phyloP scores from a whole-genome alignment of 2,113 vertebrate species.

The Rhagologus leucostigma region DNA sequence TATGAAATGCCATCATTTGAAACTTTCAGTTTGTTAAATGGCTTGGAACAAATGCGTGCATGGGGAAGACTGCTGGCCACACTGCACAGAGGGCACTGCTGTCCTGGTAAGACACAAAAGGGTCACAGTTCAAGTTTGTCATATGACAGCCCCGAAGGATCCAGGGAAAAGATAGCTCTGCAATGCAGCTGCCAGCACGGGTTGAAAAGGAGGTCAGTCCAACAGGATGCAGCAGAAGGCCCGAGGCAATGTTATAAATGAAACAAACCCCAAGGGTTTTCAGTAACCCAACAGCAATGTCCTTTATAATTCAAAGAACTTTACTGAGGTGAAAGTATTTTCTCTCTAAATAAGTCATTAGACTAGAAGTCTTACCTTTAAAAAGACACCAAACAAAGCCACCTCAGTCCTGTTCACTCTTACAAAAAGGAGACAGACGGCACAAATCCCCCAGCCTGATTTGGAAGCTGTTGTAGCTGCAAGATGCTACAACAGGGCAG shows the following conservation, averaged over 20 bases:
- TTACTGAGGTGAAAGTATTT: constrained; percentile 66
- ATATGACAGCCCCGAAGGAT: constrained; percentile 76
- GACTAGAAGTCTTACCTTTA: constrained; percentile 40
- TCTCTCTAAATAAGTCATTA: constrained; percentile 58
- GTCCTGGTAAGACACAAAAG: constrained; percentile 69
- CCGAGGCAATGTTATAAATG: constrained; percentile 83
- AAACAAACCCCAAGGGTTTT: constrained; percentile 83
- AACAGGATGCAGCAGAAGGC: constrained; percentile 85
- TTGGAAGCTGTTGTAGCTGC: background rate
- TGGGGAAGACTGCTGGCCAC: constrained; percentile 63
- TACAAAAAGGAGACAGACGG: background rate
- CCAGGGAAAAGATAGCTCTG: constrained; percentile 71
- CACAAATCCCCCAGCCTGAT: background rate
- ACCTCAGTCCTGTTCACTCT: background rate
- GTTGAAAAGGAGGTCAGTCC: constrained; percentile 93
- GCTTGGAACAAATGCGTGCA: background rate
- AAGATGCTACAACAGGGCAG: background rate
- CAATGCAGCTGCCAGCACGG: constrained; percentile 76
- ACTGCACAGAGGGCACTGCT: constrained; percentile 45
- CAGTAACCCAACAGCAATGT: constrained; percentile 72
- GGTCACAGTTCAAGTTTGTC: constrained; percentile 83
- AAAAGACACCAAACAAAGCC: constrained; percentile 1
- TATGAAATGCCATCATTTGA: constrained; percentile 39
- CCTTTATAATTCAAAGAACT: constrained; percentile 79
- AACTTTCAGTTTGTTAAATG: constrained; percentile 63